Percentiles rank a stretch among this genome's conserved stretches.
These are phyloP conservation scores for Crotalus tigris DNA, from an alignment of 2,113 vertebrate species.

Conservation along the genomic window DNA sequence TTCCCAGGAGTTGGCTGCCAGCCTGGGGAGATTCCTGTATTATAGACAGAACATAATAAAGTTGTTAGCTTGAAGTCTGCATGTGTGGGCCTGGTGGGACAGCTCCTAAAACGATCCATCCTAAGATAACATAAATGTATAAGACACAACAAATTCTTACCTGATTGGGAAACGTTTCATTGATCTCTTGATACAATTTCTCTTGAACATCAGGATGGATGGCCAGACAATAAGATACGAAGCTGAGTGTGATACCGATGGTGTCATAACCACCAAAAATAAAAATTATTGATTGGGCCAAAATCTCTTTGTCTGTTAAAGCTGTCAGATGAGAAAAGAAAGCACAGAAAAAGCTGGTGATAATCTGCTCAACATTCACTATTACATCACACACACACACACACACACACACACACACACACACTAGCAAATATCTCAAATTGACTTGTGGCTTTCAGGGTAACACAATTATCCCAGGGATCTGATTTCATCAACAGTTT, in stretches of 20 bases:
- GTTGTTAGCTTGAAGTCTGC: neutral
- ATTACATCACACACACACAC: neutral
- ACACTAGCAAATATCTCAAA: neutral
- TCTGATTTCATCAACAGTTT: neutral
- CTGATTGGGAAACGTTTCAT: constrained; percentile 70
- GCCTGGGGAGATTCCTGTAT: neutral
- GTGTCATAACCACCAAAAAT: constrained; percentile 80
- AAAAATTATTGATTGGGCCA: constrained; percentile 76
- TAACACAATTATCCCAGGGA: neutral
- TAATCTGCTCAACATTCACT: neutral
- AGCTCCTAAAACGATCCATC: neutral
- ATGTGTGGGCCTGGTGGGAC: neutral
- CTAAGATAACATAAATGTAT: too few species aligned
- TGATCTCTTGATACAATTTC: constrained; percentile 73
- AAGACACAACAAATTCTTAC: constrained; percentile 40
- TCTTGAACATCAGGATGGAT: constrained; percentile 69
- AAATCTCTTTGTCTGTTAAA: constrained; percentile 75
- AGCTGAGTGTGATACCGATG: constrained; percentile 70
- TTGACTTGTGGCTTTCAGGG: too few species aligned
- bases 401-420: too few species aligned
- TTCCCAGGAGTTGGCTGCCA: too few species aligned
- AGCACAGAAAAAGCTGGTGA: neutral
- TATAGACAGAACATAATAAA: neutral
- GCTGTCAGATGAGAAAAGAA: constrained; percentile 51
- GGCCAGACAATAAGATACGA: constrained; percentile 71